These are phyloP conservation scores for Adelphocoris suturalis DNA, from an alignment of 2,888 invertebrate species.

Conservation along the genomic window DNA sequence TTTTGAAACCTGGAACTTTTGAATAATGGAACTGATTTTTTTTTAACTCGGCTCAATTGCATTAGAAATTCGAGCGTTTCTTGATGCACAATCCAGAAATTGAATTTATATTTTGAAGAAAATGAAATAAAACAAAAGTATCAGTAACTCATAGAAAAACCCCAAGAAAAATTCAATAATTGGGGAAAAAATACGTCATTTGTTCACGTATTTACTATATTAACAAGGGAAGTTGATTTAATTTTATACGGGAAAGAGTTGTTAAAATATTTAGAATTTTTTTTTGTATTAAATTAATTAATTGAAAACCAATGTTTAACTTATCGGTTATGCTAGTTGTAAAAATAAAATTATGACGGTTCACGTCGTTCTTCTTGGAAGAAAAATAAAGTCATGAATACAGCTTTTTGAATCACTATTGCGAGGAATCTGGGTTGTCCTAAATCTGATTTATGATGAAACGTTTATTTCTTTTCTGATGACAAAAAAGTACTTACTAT, in stretches of 20 bases:
- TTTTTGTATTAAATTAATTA: conserved; percentile 5
- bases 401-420: conserved; percentile 43
- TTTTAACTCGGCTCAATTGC: background rate
- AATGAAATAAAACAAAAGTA: background rate
- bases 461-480: background rate
- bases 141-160: conserved; percentile 1
- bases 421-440: conserved; percentile 60
- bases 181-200: background rate
- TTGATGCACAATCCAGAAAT: conserved; percentile 30
- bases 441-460: background rate
- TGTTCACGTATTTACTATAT: background rate
- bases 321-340: background rate
- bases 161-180: background rate
- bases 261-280: conserved; percentile 41
- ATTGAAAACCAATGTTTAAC: background rate
- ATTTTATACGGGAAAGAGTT: conserved; percentile 57
- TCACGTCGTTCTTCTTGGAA: background rate
- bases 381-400: conserved; percentile 13
- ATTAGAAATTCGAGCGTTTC: background rate
- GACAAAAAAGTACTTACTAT: too few species aligned
- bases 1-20: background rate
- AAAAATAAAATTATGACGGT: background rate
- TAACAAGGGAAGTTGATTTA: conserved; percentile 49
- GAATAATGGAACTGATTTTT: background rate
- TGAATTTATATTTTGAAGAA: conserved; percentile 33